These are phyloP conservation scores for Eucera pruinosa DNA, from an alignment of 2,888 invertebrate species.

Conservation along the genomic window DNA sequence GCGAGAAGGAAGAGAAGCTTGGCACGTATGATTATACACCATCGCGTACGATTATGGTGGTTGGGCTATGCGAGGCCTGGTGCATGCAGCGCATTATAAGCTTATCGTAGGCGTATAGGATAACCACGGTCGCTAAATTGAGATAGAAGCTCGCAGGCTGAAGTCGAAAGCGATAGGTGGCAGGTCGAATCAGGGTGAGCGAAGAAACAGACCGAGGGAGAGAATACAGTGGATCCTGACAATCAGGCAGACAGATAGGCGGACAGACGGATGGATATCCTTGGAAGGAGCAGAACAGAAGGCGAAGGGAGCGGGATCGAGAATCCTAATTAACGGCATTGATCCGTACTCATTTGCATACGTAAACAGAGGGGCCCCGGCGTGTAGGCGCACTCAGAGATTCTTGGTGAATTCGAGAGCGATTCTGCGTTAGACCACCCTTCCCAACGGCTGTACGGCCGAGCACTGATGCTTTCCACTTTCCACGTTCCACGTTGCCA, in stretches of 20 bases:
- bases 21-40: slow-evolving; percentile 74
- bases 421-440: slow-evolving; percentile 54
- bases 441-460: slow-evolving; percentile 32
- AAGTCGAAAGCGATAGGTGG: slow-evolving; percentile 55
- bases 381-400: slow-evolving; percentile 66
- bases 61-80: slow-evolving; percentile 66
- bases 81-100: slow-evolving; percentile 67
- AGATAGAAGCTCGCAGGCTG: slow-evolving; percentile 64
- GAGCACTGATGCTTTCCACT: slow-evolving; percentile 52
- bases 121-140: slow-evolving; percentile 72
- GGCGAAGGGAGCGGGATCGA: slow-evolving; percentile 57
- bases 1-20: slow-evolving; percentile 52
- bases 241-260: slow-evolving; percentile 26
- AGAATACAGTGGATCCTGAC: slow-evolving; percentile 10
- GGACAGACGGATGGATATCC: slow-evolving; percentile 40
- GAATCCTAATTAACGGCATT: slow-evolving; percentile 78
- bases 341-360: slow-evolving; percentile 76
- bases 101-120: slow-evolving; percentile 72
- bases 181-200: slow-evolving; percentile 40
- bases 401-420: slow-evolving; percentile 72
- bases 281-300: slow-evolving; percentile 54
- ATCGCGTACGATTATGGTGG: slow-evolving; percentile 72
- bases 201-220: slow-evolving; percentile 35
- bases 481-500: slow-evolving; percentile 38
- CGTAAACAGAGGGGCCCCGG: slow-evolving; percentile 73